A percentile compares a stretch with the other conserved stretches of the same genome.
Conservation (phyloP, 2,797 vertebrate species). For the Sciurus carolinensis region DNA sequence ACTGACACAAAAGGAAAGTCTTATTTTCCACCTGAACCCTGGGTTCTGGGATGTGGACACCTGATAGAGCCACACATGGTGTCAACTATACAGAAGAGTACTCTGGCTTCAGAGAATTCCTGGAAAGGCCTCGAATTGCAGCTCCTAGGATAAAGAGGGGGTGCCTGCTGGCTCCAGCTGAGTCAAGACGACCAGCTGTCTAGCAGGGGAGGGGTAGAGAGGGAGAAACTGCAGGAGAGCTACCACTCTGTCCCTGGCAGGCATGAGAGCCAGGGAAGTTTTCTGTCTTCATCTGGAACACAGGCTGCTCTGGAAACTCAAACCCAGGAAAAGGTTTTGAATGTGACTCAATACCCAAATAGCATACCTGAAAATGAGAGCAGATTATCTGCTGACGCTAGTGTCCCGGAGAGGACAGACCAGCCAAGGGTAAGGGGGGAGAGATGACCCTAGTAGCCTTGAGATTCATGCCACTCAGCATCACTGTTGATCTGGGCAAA, state of each 20-base stretch:
- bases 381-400: not conserved
- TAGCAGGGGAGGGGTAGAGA: not conserved
- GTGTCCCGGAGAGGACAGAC: conserved; percentile 7
- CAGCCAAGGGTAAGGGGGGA: not conserved
- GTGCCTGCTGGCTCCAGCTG: not conserved
- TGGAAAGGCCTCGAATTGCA: conserved; percentile 77
- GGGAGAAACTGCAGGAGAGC: not conserved
- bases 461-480: conserved; percentile 17
- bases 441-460: not conserved
- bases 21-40: not conserved
- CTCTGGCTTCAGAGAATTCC: conserved; percentile 71
- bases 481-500: conserved; percentile 23
- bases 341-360: conserved; percentile 67
- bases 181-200: conserved; percentile 44
- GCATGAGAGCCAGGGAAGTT: not conserved
- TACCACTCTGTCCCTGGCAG: conserved; percentile 18
- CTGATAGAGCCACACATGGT: conserved; percentile 8
- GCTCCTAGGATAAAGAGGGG: conserved; percentile 10
- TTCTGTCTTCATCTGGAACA: conserved; percentile 37
- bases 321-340: conserved; percentile 63
- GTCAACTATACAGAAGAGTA: conserved; percentile 62
- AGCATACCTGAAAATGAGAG: conserved; percentile 10
- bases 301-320: conserved; percentile 66
- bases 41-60: not conserved
- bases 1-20: not conserved